Base-by-base conservation (phyloP, 1,140 invertebrate species). In the Pachypeltis micranthus region DNA sequence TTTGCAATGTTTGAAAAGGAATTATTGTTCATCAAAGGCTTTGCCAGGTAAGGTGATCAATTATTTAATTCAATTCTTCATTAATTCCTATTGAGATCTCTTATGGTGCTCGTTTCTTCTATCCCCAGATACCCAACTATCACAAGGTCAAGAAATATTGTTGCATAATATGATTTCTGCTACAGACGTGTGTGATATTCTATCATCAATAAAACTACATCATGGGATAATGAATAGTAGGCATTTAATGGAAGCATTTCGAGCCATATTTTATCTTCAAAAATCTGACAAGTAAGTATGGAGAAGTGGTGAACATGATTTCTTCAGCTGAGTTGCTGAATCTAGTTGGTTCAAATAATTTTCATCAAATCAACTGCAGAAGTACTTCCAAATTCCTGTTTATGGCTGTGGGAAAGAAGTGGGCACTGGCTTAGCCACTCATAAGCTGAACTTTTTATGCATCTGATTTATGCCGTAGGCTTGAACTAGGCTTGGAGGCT, bases 191-290 rank as follows among this genome's bases (percentile, higher is more conserved):
- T 24, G 25, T 55, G 59, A 65, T 54, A 34, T 68, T 0, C 27
- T 68, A 12, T 24, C 65, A 29, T 34, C 64, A 12, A 28, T 68
- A 51, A 54, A 61, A 14, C 21, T 31, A 63, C 63, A 67, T 64
- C 62, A 58, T 19, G 21, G 59, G 44, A 66, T 44, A 26, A 67
- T 64, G 69, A 69, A 57, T 44, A 26, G 10, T 12, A 62, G 12
- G 24, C 67, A 66, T 55, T 21, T 67, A 21, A 34, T 68, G 24
- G 60, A 68, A 59, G 65, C 63, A 51, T 28, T 68, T 14, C 55
- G 39, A 39, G 31, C 31, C 27, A 26, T 67, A 16, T 64, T 63
- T 57, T 16, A 27, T 2, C 25, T 67, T 2, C 51, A 63, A 16
- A 67, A 69, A 51, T 55, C 16, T 19, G 26, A 61, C 44, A 63